Evolutionary conservation across 2,797 vertebrate genomes (phyloP).

Genomic region (Pristis pectinata): DNA sequence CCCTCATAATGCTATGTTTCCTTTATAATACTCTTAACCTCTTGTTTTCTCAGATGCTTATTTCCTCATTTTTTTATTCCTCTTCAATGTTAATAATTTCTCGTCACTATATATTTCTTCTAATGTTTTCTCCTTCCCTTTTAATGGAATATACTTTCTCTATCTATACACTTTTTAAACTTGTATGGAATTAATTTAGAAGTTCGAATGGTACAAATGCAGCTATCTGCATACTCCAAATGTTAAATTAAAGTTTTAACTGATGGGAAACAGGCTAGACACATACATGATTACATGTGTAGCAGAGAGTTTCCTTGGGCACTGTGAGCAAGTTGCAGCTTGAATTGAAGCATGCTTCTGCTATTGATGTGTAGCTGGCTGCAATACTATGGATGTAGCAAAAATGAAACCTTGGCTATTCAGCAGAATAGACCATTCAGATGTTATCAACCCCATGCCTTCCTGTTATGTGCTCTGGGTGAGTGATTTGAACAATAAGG

Average conservation of each 20-base stretch:
- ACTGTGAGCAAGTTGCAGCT: not conserved
- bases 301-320: not conserved
- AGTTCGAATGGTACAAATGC: not conserved
- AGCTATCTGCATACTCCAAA: not conserved
- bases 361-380: not conserved
- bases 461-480: too few relatives aligned
- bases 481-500: not conserved
- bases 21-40: too few relatives aligned
- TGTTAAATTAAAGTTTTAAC: slow-evolving; percentile 1
- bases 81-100: not conserved
- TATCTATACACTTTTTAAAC: not conserved
- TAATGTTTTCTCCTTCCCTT: not conserved
- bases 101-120: not conserved
- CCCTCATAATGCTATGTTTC: too few relatives aligned
- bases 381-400: not conserved
- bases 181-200: not conserved
- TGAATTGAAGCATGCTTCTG: not conserved
- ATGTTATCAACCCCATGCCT: not conserved
- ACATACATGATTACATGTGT: not conserved
- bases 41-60: too few relatives aligned
- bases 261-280: not conserved
- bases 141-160: not conserved
- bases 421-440: not conserved
- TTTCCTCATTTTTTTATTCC: too few relatives aligned
- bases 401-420: not conserved